Conservation (phyloP, 2,888 invertebrate species). For the Cantharis flavilabris region DNA sequence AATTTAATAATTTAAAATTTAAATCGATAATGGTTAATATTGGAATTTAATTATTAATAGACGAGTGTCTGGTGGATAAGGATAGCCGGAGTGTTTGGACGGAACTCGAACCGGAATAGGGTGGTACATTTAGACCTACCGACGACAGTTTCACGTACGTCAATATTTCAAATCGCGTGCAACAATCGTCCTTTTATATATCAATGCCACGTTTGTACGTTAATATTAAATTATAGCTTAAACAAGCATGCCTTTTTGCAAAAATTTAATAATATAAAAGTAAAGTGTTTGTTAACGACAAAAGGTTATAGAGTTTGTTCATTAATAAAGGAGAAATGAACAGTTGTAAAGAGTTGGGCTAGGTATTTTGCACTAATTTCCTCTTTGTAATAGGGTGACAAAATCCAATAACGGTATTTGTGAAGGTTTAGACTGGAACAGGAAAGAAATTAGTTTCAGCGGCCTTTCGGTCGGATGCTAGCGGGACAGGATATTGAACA, state of each 20-base stretch:
- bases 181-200: conserved; percentile 25
- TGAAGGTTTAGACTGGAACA: conserved; percentile 34
- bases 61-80: conserved; percentile 22
- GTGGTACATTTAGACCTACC: conserved; percentile 24
- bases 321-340: conserved; percentile 24
- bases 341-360: conserved; percentile 22
- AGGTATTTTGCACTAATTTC: conserved; percentile 29
- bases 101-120: conserved; percentile 27
- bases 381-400: conserved; percentile 33
- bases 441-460: conserved; percentile 45
- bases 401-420: conserved; percentile 31
- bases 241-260: background rate
- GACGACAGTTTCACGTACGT: conserved; percentile 32
- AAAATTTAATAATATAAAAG: conserved; percentile 1
- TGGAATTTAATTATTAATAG: conserved; percentile 26
- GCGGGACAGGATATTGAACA: conserved; percentile 45
- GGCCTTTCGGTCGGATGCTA: conserved; percentile 41
- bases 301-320: background rate
- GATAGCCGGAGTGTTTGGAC: conserved; percentile 25
- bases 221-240: conserved; percentile 13
- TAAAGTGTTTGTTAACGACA: background rate
- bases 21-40: conserved; percentile 20
- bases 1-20: conserved; percentile 8
- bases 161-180: conserved; percentile 36
- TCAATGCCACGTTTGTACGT: conserved; percentile 13